Evolutionary conservation across 2,113 vertebrate genomes (phyloP), one percentile per base, ranked within the genome.

Genomic region (Diadophis punctatus): DNA sequence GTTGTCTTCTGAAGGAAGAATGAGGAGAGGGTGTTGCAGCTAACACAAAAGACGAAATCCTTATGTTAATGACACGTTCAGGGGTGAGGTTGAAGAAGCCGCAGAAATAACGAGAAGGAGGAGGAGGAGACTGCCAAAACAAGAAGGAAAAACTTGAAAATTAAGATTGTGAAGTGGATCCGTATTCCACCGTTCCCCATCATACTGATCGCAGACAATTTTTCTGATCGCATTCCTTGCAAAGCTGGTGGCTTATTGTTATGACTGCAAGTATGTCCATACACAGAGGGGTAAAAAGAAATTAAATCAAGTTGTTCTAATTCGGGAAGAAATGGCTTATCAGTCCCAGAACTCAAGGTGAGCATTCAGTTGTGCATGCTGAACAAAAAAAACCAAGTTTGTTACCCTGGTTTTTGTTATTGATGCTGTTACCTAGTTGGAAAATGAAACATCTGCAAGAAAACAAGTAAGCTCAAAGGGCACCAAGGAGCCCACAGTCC

Each of bases 31-130:
- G 55, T 80, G 68, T 48, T 58, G 53, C 30, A 56, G 43, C 20
- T 49, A n/a, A 92, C 49, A 16, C 53, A 85, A 89, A 90, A 91
- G 92, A 89, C 23, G 49, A 93, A 91, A 63, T 94, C 53, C 90
- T 63, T 90, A 8, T 0, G 49, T 86, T 53, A 5, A 0, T 80
- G 23, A 92, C 95, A 95, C 92, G 68, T 87, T 46, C 74, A 96
- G 93, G 88, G 60, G 89, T 34, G 89, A 95, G 90, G 39, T 90
- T 34, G 80, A 94, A 89, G 34, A 93, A 51, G 48, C 16, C 51
- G 30, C 46, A 52, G 88, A 89, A 90, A 91, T 23, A 94, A 34
- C 48, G 87, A 94, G 93, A 16, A 90, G 58, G 93, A 63, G n/a
- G 88, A 96, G 95, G 0, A 68, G 11, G 95, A 27, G 39, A 30